phyloP scores from a whole-genome alignment of 2,797 vertebrate species.

The Parambassis ranga region DNA sequence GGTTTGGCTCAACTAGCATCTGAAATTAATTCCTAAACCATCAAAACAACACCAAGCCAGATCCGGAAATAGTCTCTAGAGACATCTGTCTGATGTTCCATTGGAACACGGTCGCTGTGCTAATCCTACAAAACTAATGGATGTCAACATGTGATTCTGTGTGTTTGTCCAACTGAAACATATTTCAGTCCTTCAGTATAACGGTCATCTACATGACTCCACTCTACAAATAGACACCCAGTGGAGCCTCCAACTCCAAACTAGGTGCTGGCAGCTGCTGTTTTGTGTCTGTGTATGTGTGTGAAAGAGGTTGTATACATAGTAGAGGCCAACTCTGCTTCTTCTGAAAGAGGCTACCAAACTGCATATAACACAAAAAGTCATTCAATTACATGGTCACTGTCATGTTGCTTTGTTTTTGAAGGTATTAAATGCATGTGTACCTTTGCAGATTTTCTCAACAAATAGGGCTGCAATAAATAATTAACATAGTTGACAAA shows the following conservation, averaged over 20 bases:
- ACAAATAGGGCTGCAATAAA: too few relatives aligned
- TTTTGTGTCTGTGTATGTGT: slow-evolving; percentile 40
- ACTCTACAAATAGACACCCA: slow-evolving; percentile 83
- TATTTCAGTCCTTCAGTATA: slow-evolving; percentile 15
- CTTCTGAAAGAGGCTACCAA: background rate
- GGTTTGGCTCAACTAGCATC: slow-evolving; percentile 40
- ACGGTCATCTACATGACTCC: slow-evolving; percentile 63
- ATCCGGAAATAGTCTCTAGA: slow-evolving; percentile 37
- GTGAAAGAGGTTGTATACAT: slow-evolving; percentile 54
- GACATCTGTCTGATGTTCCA: slow-evolving; percentile 19
- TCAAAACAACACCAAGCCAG: slow-evolving; percentile 43
- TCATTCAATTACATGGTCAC: background rate
- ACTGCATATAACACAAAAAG: background rate
- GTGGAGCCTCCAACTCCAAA: slow-evolving; percentile 78
- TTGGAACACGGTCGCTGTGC: background rate
- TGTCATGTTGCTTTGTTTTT: too few relatives aligned
- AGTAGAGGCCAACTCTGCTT: slow-evolving; percentile 28
- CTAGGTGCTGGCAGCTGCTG: slow-evolving; percentile 82
- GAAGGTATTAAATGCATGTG: too few relatives aligned
- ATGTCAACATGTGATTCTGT: slow-evolving; percentile 8
- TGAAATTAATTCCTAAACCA: slow-evolving; percentile 58
- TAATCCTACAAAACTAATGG: background rate
- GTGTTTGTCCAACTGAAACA: slow-evolving; percentile 29
- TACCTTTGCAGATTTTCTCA: too few relatives aligned
- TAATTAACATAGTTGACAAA: too few relatives aligned